Evolutionary conservation across 1,140 invertebrate species (phyloP).

Genomic region (Hyles vespertilio): DNA sequence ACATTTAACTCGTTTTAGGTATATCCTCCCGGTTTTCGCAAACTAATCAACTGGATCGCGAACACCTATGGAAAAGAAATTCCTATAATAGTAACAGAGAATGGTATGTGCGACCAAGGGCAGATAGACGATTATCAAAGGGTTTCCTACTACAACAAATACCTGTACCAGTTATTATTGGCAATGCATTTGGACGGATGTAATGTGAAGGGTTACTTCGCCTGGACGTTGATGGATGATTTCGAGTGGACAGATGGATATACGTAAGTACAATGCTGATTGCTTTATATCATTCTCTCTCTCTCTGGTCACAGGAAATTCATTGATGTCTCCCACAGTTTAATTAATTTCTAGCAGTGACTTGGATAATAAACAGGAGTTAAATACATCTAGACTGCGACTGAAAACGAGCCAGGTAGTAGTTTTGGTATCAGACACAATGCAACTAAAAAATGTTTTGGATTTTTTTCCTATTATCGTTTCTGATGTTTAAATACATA

Average conservation of each 20-base stretch:
- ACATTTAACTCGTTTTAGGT: constrained; percentile 45
- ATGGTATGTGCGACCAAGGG: constrained; percentile 74
- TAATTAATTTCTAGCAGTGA: no score
- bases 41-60: constrained; percentile 82
- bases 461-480: no score
- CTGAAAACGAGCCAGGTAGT: no score
- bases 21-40: constrained; percentile 81
- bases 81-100: constrained; percentile 84
- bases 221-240: constrained; percentile 86
- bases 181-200: constrained; percentile 77
- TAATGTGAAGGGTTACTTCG: constrained; percentile 83
- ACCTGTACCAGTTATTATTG: constrained; percentile 75
- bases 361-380: no score
- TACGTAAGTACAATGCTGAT: constrained; percentile 37
- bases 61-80: constrained; percentile 79
- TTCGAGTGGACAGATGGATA: constrained; percentile 81
- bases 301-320: no score
- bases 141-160: constrained; percentile 78
- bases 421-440: no score
- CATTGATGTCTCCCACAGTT: no score
- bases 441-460: no score
- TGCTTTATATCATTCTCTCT: no score
- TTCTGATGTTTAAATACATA: no score
- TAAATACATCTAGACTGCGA: no score
- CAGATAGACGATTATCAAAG: constrained; percentile 73